A percentile compares a stretch with the other conserved stretches of the same genome.
phyloP scores from a whole-genome alignment of 2,888 invertebrate genomes.

The Rhingia campestris region DNA sequence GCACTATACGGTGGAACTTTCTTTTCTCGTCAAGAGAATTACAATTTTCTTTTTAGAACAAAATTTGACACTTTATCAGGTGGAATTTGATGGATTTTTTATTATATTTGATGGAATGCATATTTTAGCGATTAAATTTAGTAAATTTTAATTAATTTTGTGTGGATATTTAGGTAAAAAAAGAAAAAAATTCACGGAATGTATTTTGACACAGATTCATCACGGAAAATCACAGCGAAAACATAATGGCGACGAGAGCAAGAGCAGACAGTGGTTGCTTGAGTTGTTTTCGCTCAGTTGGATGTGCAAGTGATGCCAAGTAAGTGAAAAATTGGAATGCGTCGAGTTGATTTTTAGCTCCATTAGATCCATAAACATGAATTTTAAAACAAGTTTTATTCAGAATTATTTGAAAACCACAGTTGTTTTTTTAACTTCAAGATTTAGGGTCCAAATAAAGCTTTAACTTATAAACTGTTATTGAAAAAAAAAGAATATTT shows the following conservation, averaged over 20 bases:
- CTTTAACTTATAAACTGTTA: too few relatives aligned
- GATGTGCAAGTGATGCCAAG: conserved; percentile 47
- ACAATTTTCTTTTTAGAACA: conserved; percentile 28
- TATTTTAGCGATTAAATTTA: conserved; percentile 46
- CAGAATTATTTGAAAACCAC: too few relatives aligned
- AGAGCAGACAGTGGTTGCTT: conserved; percentile 59
- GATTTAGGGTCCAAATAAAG: too few relatives aligned
- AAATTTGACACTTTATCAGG: conserved; percentile 42
- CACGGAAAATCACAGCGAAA: conserved; percentile 73
- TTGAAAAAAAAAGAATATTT: too few relatives aligned
- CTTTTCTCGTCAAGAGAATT: conserved; percentile 51
- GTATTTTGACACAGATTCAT: conserved; percentile 71
- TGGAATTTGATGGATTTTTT: conserved; percentile 14
- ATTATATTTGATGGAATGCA: conserved; percentile 10
- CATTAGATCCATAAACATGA: too few relatives aligned
- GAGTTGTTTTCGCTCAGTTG: conserved; percentile 54
- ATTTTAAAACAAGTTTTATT: too few relatives aligned
- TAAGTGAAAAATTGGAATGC: background rate
- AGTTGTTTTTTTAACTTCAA: too few relatives aligned
- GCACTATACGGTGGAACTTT: conserved; percentile 66
- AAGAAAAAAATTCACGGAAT: conserved; percentile 60
- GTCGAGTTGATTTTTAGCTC: background rate
- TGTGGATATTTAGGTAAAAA: conserved; percentile 46
- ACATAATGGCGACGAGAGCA: conserved; percentile 67
- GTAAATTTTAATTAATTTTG: conserved; percentile 24